phyloP scores from a whole-genome alignment of 2,797 vertebrate species.

The Gymnodraco acuticeps region DNA sequence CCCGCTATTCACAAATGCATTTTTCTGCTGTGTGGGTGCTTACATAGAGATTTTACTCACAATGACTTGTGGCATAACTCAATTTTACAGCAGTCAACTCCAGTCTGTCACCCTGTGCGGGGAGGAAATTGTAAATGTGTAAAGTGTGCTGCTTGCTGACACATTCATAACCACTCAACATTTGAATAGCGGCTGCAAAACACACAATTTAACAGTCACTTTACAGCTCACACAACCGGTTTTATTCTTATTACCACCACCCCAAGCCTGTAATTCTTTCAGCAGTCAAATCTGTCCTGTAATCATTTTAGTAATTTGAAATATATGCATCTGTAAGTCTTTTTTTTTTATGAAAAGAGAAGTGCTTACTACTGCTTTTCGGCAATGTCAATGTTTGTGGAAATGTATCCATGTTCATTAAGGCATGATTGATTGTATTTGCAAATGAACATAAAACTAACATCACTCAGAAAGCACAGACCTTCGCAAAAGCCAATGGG shows the following conservation, averaged over 20 bases:
- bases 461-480: too few relatives aligned
- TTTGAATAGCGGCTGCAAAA: conserved; percentile 60
- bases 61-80: conserved; percentile 69
- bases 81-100: conserved; percentile 72
- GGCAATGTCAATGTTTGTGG: neutral
- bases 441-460: neutral
- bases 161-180: conserved; percentile 61
- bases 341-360: conserved; percentile 55
- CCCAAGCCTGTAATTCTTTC: conserved; percentile 29
- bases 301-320: conserved; percentile 55
- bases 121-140: conserved; percentile 65
- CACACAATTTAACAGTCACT: conserved; percentile 62
- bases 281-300: conserved; percentile 11
- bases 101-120: conserved; percentile 62
- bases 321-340: conserved; percentile 57
- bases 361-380: conserved; percentile 9
- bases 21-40: conserved; percentile 62
- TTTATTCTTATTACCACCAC: conserved; percentile 34
- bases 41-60: conserved; percentile 68
- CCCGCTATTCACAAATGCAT: conserved; percentile 57
- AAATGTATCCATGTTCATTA: conserved; percentile 3
- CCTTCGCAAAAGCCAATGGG: too few relatives aligned
- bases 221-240: conserved; percentile 51
- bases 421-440: conserved; percentile 32
- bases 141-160: conserved; percentile 62